These are phyloP conservation scores for Merluccius polli DNA, from an alignment of 2,797 vertebrate genomes.

Conservation along the genomic window DNA sequence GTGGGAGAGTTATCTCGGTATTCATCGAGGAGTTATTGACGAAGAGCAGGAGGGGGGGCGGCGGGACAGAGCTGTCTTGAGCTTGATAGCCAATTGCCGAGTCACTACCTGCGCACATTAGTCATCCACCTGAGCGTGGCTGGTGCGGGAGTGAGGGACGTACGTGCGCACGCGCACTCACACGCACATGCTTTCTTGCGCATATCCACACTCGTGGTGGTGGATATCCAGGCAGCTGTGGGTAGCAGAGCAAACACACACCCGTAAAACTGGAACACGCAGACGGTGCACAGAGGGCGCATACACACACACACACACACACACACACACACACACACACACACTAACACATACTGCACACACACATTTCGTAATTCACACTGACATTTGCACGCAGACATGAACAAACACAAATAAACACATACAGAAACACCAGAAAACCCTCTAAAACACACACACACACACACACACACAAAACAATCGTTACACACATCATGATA, in stretches of 20 bases:
- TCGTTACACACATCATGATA: too few species aligned
- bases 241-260: too few species aligned
- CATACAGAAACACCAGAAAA: too few species aligned
- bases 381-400: too few species aligned
- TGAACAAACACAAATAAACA: too few species aligned
- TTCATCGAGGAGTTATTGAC: background rate
- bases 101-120: constrained; percentile 21
- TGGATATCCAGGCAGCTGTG: too few species aligned
- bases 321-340: background rate
- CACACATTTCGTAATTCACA: too few species aligned
- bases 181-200: background rate
- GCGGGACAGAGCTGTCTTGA: constrained; percentile 15
- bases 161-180: background rate
- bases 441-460: too few species aligned
- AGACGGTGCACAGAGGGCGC: too few species aligned
- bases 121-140: constrained; percentile 17
- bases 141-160: background rate
- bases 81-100: constrained; percentile 18
- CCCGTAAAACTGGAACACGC: too few species aligned
- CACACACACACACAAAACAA: too few species aligned
- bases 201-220: background rate
- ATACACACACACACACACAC: background rate
- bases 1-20: too few species aligned
- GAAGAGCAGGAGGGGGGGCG: constrained; percentile 13
- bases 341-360: background rate